Conservation (phyloP, 2,797 vertebrate species). For the Coendou prehensilis region DNA sequence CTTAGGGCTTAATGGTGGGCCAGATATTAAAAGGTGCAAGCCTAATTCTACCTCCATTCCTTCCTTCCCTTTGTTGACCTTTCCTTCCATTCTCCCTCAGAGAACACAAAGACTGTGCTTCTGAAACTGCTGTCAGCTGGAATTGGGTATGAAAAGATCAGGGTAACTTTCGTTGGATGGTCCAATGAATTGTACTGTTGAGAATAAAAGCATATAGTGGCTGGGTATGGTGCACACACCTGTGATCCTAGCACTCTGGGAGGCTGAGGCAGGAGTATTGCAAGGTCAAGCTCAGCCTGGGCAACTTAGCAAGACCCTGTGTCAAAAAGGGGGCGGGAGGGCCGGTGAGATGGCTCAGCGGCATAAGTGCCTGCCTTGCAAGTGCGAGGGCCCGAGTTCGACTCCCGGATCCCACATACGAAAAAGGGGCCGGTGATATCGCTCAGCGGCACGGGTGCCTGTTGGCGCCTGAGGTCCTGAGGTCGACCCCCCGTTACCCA, state of each 20-base stretch:
- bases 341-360: no score
- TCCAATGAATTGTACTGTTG: not conserved
- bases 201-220: rapidly evolving
- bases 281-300: not conserved
- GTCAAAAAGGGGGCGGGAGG: not conserved
- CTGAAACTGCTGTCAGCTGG: conserved; percentile 10
- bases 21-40: not conserved
- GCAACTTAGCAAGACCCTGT: not conserved
- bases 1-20: not conserved
- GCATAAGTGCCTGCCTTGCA: no score
- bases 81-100: not conserved
- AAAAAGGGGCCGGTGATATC: no score
- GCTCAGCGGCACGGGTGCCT: no score
- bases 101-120: not conserved
- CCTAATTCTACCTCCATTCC: not conserved
- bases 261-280: not conserved
- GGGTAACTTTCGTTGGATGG: not conserved
- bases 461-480: no score
- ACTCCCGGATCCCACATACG: no score
- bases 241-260: not conserved
- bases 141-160: not conserved
- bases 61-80: not conserved
- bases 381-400: no score
- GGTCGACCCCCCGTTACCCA: no score
- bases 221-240: not conserved